Percentiles rank a stretch among this genome's conserved stretches.
Evolutionary conservation across 92 coral and sea anemone species (phyloP).

Genomic region (Ricordea florida): DNA sequence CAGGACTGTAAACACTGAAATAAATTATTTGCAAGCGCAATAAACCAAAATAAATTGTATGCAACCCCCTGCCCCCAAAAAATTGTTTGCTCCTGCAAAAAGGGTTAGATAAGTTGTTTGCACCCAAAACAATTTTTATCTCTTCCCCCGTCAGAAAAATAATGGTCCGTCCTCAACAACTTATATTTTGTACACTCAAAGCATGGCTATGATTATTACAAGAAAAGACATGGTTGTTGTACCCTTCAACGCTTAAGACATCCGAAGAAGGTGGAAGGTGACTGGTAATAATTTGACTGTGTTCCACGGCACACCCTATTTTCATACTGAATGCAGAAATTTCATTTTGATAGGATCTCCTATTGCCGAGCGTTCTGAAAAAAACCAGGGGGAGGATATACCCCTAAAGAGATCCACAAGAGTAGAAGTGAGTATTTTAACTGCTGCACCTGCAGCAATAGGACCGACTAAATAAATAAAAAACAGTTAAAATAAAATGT

Average conservation of each 20-base stretch:
- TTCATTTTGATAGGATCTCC: neutral
- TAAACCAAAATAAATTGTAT: too few species aligned
- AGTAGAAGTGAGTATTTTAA: constrained; percentile 11
- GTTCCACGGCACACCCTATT: constrained; percentile 11
- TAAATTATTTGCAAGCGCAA: too few species aligned
- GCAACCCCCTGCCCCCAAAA: too few species aligned
- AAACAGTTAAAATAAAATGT: neutral
- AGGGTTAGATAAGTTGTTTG: too few species aligned
- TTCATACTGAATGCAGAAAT: constrained; percentile 9
- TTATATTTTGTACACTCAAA: too few species aligned
- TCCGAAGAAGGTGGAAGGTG: constrained; percentile 14
- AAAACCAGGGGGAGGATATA: constrained; percentile 4
- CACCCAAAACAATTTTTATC: too few species aligned
- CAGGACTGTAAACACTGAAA: too few species aligned
- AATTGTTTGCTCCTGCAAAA: too few species aligned
- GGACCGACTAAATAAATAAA: neutral
- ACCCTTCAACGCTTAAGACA: constrained; percentile 4
- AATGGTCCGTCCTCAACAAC: too few species aligned
- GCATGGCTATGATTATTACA: too few species aligned
- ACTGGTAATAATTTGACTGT: constrained; percentile 11
- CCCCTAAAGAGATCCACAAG: constrained; percentile 17
- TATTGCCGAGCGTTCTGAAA: constrained; percentile 5
- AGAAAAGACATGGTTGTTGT: constrained; percentile 8
- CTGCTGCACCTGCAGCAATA: constrained; percentile 2
- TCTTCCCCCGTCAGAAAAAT: too few species aligned